Evolutionary conservation across 1,140 invertebrate genomes (phyloP), one percentile per base, ranked within the genome.

Genomic region (Chlorops oryzae): DNA sequence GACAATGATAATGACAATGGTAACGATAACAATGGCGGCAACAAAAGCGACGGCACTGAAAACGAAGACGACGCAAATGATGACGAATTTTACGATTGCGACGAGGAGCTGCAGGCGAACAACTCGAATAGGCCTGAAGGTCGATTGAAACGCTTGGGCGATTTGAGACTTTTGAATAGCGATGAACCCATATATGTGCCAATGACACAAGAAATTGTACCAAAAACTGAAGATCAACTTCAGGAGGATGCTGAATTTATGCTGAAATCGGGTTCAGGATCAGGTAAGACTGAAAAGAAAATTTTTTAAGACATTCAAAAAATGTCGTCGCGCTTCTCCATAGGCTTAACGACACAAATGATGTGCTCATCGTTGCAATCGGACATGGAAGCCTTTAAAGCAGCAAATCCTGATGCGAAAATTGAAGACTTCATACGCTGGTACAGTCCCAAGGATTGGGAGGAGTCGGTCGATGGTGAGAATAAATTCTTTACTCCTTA

Each of bases 341-440:
- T 40, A 2, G 85, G 91, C 70, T 75, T 95, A 39, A 80, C 93
- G 40, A 91, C 92, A 0, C 82, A 87, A 65, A 87, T 98, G 78
- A 96, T 98, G 87, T 93, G 90, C 66, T 91, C 93, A 1, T 92
- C 91, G 7, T 75, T 99, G 7, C 75, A 95, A 3, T 97, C 94
- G 0, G 96, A 99, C 70, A 98, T 98, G 94, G 92, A 98, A 71
- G 90, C 94, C 1, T 98, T 99, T 63, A 98, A 98, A 81, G 95
- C 96, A 3, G 96, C 96, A 1, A 99, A 99, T 80, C 95, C 95
- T 2, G 87, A 85, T 1, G 83, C 85, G 18, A 77, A 82, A n/a
- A 70, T 99, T 15, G 93, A 91, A 69, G 96, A 99, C 72, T 99
- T 99, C 73, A 93, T 99, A 47, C 80, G 92, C 47, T 98, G 94